A percentile compares a stretch with the other conserved stretches of the same genome.
Evolutionary conservation across 2,888 invertebrate species (phyloP).

Genomic region (Agonopterix arenella): DNA sequence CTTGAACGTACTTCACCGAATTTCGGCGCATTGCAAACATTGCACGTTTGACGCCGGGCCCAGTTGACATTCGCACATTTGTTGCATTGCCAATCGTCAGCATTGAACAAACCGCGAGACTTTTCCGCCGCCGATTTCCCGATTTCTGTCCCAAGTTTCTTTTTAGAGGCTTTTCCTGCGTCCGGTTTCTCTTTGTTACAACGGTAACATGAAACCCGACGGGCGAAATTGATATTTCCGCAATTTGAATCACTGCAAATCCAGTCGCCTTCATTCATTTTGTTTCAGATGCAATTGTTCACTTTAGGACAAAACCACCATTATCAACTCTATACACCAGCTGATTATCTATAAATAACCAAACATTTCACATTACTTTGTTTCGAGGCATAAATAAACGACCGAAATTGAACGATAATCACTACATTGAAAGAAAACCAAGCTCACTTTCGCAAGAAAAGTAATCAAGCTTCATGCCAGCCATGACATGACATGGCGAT

Average conservation of each 20-base stretch:
- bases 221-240: conserved; percentile 96
- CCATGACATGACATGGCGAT: conserved; percentile 57
- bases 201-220: conserved; percentile 92
- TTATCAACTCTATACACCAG: conserved; percentile 14
- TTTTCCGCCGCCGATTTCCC: conserved; percentile 99
- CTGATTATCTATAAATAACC: conserved; percentile 17
- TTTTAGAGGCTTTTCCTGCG: conserved; percentile 69
- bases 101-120: conserved; percentile 95
- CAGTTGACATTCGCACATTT: conserved; percentile 99
- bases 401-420: conserved; percentile 43
- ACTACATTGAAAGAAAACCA: conserved; percentile 63
- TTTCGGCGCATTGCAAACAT: conserved; percentile 99
- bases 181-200: conserved; percentile 85
- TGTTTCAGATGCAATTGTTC: conserved; percentile 34
- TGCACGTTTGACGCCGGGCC: conserved; percentile 97
- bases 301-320: conserved; percentile 26
- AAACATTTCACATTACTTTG: conserved; percentile 24
- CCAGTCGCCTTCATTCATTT: conserved; percentile 80
- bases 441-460: conserved; percentile 69
- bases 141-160: conserved; percentile 96
- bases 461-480: conserved; percentile 64
- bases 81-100: conserved; percentile 99
- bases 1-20: conserved; percentile 89
- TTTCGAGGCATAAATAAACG: conserved; percentile 56
- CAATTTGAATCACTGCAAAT: conserved; percentile 83